Evolutionary conservation across 1,140 invertebrate species (phyloP), one percentile per base, ranked within the genome.

Genomic region (Protaetia brevitarsis): DNA sequence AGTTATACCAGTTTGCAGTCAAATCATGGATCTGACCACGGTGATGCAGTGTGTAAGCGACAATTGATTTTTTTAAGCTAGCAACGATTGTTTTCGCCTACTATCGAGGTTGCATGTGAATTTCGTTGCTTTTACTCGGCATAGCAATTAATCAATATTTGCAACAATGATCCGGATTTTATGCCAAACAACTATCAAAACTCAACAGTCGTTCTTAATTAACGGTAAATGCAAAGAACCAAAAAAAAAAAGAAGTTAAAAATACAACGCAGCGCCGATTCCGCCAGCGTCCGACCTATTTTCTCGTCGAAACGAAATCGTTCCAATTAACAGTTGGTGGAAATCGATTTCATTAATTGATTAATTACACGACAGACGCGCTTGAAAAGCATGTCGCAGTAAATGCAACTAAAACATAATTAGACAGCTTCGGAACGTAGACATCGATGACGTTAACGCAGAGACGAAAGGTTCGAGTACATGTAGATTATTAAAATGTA

Each of bases 401-500:
- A 51, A 51, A 51, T 26, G 41, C 41, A 26, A n/a, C n/a, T 16
- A 16, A 41, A 51, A 51, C 21, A 26, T 51, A 51, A 51, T 51
- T 51, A 51, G 41, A 51, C 41, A 51, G 41, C 21, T 51, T 51
- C 16, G 41, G 26, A 51, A 23, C 41, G 41, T 23, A 2, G 21
- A 13, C 41, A 51, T 23, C 13, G 41, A 3, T 23, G 41, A 51
- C 26, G 41, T 19, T 23, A 16, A 37, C 10, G 41, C 21, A n/a
- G n/a, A n/a, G n/a, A n/a, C n/a, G 41, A 19, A 51, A 2, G 19
- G 26, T 51, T 51, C 19, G 16, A 51, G 26, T 51, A 10, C 41
- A 19, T 51, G n/a, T n/a, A n/a, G 57, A 59, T 59, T 11, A 59
- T 59, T 59, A 59, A 59, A 59, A 59, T 59, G 57, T 51, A 34